A percentile compares a stretch with the other conserved stretches of the same genome.
phyloP scores from a whole-genome alignment of 2,113 vertebrate genomes.

The Nothocercus julius region DNA sequence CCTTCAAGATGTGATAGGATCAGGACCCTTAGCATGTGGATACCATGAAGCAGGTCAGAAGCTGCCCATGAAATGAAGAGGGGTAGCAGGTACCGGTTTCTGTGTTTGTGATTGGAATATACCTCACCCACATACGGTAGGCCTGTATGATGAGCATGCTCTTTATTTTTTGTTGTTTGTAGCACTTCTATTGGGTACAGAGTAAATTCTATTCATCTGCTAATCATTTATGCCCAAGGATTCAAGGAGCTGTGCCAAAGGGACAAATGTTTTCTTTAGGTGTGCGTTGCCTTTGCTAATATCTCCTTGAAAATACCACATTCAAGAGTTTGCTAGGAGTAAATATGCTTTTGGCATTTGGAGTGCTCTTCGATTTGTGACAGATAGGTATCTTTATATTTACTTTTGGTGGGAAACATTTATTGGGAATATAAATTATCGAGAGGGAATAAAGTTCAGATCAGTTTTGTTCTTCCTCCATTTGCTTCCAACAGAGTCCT shows the following conservation, averaged over 20 bases:
- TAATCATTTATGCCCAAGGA: not conserved
- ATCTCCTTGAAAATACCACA: not conserved
- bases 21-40: not conserved
- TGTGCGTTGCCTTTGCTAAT: not conserved
- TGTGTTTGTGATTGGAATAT: not conserved
- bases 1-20: not conserved
- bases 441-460: not conserved
- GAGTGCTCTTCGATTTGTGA: not conserved
- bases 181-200: rapidly evolving
- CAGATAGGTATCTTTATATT: not conserved
- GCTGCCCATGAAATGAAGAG: not conserved
- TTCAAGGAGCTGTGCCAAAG: not conserved
- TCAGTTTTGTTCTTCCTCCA: not conserved
- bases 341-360: not conserved
- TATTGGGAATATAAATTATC: not conserved
- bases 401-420: not conserved
- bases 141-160: not conserved
- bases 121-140: not conserved
- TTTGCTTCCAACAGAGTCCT: constrained; percentile 43
- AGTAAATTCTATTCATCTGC: not conserved
- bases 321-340: not conserved
- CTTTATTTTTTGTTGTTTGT: not conserved
- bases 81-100: not conserved
- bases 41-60: not conserved
- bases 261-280: not conserved